These are phyloP conservation scores for Pelodiscus sinensis DNA, from an alignment of 2,113 vertebrate species.

Conservation along the genomic window DNA sequence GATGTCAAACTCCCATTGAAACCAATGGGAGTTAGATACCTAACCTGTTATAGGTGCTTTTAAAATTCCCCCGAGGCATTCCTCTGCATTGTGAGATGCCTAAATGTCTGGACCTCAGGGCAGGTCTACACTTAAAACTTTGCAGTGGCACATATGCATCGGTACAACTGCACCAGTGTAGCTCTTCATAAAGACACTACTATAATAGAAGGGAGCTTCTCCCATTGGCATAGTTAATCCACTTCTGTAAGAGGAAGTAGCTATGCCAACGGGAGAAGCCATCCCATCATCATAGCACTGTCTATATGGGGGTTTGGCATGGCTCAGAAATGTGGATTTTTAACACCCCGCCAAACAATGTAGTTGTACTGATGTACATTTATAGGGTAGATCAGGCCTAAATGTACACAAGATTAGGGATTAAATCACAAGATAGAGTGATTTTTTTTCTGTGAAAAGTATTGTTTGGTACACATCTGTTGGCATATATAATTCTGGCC, in stretches of 20 bases:
- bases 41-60: conserved; percentile 6
- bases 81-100: conserved; percentile 24
- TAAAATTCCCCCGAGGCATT: conserved; percentile 12
- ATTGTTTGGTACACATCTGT: conserved; percentile 61
- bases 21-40: background rate
- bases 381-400: background rate
- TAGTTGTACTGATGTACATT: background rate
- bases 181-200: background rate
- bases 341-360: background rate
- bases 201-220: background rate
- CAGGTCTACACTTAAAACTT: background rate
- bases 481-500: conserved; percentile 18
- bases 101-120: conserved; percentile 18
- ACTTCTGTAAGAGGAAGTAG: background rate
- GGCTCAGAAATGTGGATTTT: background rate
- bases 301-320: background rate
- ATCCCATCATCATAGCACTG: background rate
- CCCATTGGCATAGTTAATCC: background rate
- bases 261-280: background rate
- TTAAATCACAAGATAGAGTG: background rate
- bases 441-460: conserved; percentile 20
- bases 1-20: background rate
- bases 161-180: too few relatives aligned
- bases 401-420: conserved; percentile 52
- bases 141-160: background rate